These are phyloP conservation scores for Amia ocellicauda DNA, from an alignment of 2,113 vertebrate genomes.

Conservation along the genomic window DNA sequence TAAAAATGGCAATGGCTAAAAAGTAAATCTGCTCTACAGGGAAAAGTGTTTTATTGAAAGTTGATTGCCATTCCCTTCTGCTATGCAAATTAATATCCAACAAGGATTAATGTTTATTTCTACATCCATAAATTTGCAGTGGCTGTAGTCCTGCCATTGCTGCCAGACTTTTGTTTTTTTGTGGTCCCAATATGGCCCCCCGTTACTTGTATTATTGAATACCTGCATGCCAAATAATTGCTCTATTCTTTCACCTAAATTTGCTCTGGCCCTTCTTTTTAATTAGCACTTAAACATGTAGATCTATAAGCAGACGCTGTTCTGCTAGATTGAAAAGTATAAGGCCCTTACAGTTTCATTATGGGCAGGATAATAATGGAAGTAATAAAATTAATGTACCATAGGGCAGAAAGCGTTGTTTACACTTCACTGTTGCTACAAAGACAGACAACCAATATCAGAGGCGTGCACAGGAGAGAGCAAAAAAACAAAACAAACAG, in stretches of 20 bases:
- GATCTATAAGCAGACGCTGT: slow-evolving; percentile 21
- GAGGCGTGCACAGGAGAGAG: neutral
- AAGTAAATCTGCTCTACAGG: neutral
- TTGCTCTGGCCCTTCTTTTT: slow-evolving; percentile 21
- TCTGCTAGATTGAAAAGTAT: slow-evolving; percentile 24
- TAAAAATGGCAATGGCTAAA: neutral
- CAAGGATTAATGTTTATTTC: neutral
- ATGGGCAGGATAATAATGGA: slow-evolving; percentile 12
- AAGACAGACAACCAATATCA: slow-evolving; percentile 6
- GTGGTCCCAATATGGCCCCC: neutral
- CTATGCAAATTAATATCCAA: neutral
- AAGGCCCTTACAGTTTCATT: slow-evolving; percentile 20
- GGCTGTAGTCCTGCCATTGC: neutral
- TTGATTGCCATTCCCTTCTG: neutral
- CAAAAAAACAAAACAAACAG: neutral
- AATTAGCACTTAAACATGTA: slow-evolving; percentile 29
- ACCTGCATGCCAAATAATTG: slow-evolving; percentile 17
- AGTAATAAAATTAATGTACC: slow-evolving; percentile 9
- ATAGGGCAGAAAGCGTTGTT: slow-evolving; percentile 24
- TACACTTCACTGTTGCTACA: slow-evolving; percentile 24
- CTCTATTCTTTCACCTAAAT: slow-evolving; percentile 5
- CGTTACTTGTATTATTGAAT: neutral
- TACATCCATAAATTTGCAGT: neutral
- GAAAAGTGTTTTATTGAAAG: neutral
- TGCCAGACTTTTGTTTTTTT: neutral